These are phyloP conservation scores for Tragelaphus imberbis DNA, from an alignment of 2,113 vertebrate genomes.

Conservation along the genomic window DNA sequence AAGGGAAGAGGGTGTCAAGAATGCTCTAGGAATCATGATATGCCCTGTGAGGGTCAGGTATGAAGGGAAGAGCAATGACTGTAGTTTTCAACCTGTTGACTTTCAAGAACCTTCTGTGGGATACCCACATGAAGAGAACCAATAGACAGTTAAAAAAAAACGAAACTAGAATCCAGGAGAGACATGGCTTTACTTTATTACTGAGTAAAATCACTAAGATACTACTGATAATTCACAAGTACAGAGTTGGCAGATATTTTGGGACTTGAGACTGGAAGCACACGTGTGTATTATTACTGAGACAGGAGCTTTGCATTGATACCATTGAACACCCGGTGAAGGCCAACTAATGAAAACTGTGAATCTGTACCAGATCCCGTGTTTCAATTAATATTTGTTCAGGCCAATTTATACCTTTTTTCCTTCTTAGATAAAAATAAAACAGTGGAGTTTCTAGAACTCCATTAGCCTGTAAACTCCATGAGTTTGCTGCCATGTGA, in stretches of 20 bases:
- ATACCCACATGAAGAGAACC: not conserved
- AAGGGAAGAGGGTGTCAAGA: not conserved
- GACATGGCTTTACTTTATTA: not conserved
- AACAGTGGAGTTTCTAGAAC: not conserved
- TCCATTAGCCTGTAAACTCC: not conserved
- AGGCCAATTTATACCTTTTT: not conserved
- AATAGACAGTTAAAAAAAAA: not conserved
- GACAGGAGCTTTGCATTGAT: not conserved
- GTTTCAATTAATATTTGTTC: constrained; percentile 8
- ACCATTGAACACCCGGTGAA: not conserved
- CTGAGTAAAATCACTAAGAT: not conserved
- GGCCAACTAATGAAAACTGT: not conserved
- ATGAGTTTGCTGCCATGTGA: not conserved
- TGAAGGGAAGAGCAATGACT: not conserved
- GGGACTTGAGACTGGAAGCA: not conserved
- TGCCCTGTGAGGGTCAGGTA: not conserved
- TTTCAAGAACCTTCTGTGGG: not conserved
- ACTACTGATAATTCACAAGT: not conserved
- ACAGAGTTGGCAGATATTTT: not conserved
- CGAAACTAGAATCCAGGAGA: not conserved
- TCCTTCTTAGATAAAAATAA: constrained; percentile 4
- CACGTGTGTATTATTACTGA: not conserved
- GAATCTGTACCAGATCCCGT: not conserved
- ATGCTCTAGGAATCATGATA: not conserved
- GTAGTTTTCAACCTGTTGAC: not conserved